Evolutionary conservation across 1,140 invertebrate genomes (phyloP), one percentile per base, ranked within the genome.

Genomic region (Tetramorium alpestre): DNA sequence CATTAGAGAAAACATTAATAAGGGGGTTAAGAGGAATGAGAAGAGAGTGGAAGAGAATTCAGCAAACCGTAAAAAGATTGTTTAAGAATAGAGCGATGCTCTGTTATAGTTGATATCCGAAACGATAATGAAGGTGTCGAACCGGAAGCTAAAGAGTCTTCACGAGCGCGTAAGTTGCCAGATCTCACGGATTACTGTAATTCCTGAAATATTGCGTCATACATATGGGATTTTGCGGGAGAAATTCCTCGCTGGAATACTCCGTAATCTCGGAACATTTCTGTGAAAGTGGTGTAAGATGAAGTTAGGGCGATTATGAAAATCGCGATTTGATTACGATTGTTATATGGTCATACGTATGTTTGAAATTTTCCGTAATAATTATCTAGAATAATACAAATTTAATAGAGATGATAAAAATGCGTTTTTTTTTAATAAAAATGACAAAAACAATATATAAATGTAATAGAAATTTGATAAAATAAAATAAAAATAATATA

Each of bases 141-240:
- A 64, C 25, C 44, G 41, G 58, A 78, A 78, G 6, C 44, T 38
- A 18, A 25, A 64, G 33, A 2, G 7, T 64, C 58, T 58, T 8
- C 16, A 44, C 10, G 41, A 44, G 25, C 41, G 1, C 16, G 18
- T 78, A 78, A 78, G 58, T 64, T 62, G 44, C 25, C 60, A 78
- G 41, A 78, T 78, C 44, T n/a, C 25, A 11, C 10, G 58, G 58
- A 78, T 78, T 78, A 49, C 25, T 58, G 25, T 77, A 77, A 77
- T 47, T 62, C 56, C 58, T 13, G 56, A 64, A 78, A 78, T 78
- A 78, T 78, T 47, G 58, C 11, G 41, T 49, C 58, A 33, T 25
- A 49, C 10, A 64, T 62, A 22, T 11, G 75, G 58, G 25, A 49
- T 64, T 44, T 75, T 78, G 41, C 18, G 41, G 25, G 18, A 18